A percentile compares a stretch with the other conserved stretches of the same genome.
Conservation (phyloP, 2,888 invertebrate species). For the Sepioteuthis lessoniana region DNA sequence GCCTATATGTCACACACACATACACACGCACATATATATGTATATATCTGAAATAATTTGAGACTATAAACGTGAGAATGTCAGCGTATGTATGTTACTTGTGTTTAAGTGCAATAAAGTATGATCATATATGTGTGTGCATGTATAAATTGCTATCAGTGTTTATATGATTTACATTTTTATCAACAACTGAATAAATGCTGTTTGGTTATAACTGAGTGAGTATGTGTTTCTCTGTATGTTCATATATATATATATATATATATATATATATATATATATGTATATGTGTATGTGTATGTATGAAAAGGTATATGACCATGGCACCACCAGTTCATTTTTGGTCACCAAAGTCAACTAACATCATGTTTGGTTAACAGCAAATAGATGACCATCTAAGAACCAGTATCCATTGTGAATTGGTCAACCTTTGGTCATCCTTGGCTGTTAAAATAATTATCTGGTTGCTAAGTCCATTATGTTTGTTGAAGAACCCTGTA, state of each 20-base stretch:
- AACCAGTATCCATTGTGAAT: background rate
- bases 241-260: background rate
- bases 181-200: background rate
- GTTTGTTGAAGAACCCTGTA: background rate
- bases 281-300: too few species aligned
- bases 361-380: too few species aligned
- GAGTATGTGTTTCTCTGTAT: background rate
- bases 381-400: background rate
- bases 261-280: too few species aligned
- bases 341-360: too few species aligned
- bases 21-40: background rate
- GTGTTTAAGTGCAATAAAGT: background rate
- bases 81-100: background rate
- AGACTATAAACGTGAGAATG: background rate
- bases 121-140: background rate
- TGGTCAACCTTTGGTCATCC: background rate
- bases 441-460: background rate
- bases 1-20: background rate
- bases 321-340: too few species aligned
- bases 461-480: background rate
- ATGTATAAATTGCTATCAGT: background rate
- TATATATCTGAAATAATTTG: slow-evolving; percentile 11
- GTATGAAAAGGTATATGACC: too few species aligned
- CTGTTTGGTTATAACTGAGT: background rate
- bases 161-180: background rate